Evolutionary conservation across 2,113 vertebrate species (phyloP).

Genomic region (Microtus oregoni): DNA sequence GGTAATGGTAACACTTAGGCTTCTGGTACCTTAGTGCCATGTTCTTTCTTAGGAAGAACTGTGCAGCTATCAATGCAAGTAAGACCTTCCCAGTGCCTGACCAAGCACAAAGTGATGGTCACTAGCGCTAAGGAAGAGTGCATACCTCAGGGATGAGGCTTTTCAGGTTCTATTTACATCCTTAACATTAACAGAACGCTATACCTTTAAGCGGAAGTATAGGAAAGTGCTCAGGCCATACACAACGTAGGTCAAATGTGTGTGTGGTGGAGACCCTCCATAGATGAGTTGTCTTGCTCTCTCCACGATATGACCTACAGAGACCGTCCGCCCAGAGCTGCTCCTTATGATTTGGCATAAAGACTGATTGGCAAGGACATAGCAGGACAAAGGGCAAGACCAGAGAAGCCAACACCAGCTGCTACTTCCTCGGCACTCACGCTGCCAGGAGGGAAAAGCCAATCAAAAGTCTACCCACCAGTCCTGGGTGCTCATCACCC

Average conservation of each 20-base stretch:
- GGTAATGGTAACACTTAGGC: neutral
- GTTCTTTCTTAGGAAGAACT: neutral
- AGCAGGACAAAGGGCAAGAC: neutral
- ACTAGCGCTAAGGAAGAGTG: neutral
- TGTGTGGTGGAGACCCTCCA: neutral
- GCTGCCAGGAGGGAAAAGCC: neutral
- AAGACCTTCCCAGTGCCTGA: rapidly evolving
- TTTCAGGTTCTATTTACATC: neutral
- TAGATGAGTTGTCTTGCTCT: neutral
- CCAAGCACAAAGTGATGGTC: neutral
- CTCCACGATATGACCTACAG: rapidly evolving
- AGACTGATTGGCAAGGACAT: neutral
- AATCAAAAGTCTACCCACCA: neutral
- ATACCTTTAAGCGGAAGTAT: neutral
- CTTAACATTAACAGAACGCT: neutral
- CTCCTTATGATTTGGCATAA: too few relatives aligned
- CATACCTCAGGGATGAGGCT: neutral
- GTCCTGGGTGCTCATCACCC: neutral
- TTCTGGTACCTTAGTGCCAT: neutral
- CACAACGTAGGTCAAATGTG: neutral
- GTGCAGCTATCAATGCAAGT: neutral
- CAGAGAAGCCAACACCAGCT: neutral
- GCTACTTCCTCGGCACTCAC: neutral
- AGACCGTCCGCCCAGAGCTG: neutral
- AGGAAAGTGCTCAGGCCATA: neutral